Conservation (phyloP, 2,888 invertebrate genomes). For the Cacoxenus indagator region DNA sequence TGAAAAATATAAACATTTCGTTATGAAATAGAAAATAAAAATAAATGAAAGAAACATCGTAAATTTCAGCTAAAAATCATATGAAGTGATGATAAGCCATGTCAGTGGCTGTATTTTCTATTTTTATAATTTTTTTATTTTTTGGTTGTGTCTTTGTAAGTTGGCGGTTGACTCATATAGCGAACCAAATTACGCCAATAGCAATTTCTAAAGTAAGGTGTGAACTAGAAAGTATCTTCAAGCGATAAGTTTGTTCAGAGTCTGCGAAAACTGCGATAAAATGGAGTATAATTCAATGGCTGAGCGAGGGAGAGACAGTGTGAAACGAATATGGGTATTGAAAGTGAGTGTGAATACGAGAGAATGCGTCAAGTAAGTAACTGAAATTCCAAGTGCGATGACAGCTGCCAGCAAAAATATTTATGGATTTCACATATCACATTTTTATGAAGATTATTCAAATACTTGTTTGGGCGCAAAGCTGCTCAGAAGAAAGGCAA, state of each 20-base stretch:
- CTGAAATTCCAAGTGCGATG: conserved; percentile 2
- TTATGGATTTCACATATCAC: conserved; percentile 53
- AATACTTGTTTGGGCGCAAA: background rate
- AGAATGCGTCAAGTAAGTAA: conserved; percentile 1
- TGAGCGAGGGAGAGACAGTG: conserved; percentile 10
- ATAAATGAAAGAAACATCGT: background rate
- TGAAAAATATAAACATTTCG: conserved; percentile 7
- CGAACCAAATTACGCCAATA: background rate
- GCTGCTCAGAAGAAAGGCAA: conserved; percentile 12
- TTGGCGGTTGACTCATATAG: background rate
- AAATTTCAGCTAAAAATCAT: background rate
- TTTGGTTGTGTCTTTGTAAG: background rate
- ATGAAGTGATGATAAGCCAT: background rate
- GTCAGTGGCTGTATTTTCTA: background rate
- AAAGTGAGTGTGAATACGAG: background rate
- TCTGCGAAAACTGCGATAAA: background rate
- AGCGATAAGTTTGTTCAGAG: background rate
- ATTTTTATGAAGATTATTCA: conserved; percentile 49
- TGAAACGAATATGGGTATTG: background rate
- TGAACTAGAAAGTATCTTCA: conserved; percentile 8
- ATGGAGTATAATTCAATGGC: too few relatives aligned
- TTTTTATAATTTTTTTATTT: too few relatives aligned
- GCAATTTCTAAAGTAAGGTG: background rate
- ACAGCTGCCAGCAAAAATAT: conserved; percentile 36
- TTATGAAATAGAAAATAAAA: background rate